Evolutionary conservation across 2,888 invertebrate genomes (phyloP), one percentile per base, ranked within the genome.

Genomic region (Sesamia inferens): DNA sequence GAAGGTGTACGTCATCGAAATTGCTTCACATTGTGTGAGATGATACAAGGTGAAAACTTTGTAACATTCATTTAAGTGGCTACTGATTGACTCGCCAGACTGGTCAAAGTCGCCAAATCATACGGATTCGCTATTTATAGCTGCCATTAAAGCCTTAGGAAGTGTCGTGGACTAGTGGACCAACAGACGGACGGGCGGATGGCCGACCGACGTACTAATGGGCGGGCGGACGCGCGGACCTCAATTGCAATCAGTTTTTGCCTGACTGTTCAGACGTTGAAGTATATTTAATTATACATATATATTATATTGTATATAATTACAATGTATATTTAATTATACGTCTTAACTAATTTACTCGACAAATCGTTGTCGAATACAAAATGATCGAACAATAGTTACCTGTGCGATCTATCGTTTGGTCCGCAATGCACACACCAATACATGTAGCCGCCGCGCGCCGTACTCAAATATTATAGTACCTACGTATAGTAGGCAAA

Each of bases 71-170:
- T 54, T n/a, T 13, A 39, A 48, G 59, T 47, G 51, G 74, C 14
- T 24, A 4, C 22, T 44, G n/a, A 58, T 31, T 58, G 58, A 14
- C 31, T 16, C 24, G 48, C 64, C 24, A 31, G 11, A 44, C 6
- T 73, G 24, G 39, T 14, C 39, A n/a, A 71, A 24, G 65, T 14
- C 48, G 42, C 1, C 24, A 16, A 39, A 68, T 24, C 6, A 68
- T 55, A 7, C 39, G 24, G 16, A 78, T 39, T 14, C 24, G 42
- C 39, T 78, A 48, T 55, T 47, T 57, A 61, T 47, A 48, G 57
- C n/a, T 39, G 59, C 24, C 54, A 31, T 59, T 80, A 80, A 80
- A 74, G 64, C 54, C 74, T 59, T 74, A 80, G 54, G 75, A 74
- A n/a, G 54, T 58, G 47, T 54, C 48, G 24, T 19, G 24, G 16